Evolutionary conservation across 2,888 invertebrate species (phyloP).

Genomic region (Eilema caniola): DNA sequence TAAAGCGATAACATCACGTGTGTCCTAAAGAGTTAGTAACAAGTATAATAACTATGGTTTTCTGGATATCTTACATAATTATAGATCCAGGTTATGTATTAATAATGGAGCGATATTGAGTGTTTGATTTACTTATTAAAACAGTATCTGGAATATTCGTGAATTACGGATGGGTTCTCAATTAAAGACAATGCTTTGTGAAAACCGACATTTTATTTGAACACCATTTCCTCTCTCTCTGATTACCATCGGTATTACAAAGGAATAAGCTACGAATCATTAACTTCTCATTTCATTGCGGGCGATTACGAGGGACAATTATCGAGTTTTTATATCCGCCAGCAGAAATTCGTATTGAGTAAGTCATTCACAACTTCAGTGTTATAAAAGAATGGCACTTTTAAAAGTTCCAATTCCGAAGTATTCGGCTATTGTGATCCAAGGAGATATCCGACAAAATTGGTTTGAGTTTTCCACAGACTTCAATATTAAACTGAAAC

Average conservation of each 20-base stretch:
- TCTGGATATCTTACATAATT: neutral
- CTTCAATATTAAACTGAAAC: conserved; percentile 63
- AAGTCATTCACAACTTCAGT: conserved; percentile 32
- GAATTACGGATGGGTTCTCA: conserved; percentile 31
- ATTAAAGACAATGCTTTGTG: conserved; percentile 34
- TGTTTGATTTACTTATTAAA: conserved; percentile 1
- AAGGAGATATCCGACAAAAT: conserved; percentile 43
- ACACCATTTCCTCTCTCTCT: conserved; percentile 56
- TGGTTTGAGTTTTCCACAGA: conserved; percentile 48
- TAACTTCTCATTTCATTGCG: conserved; percentile 67
- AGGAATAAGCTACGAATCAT: conserved; percentile 71
- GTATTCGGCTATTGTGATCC: conserved; percentile 52
- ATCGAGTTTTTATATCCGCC: conserved; percentile 53
- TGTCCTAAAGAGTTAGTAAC: conserved; percentile 19
- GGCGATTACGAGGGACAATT: conserved; percentile 56
- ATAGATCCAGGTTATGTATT: neutral
- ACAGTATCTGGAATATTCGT: conserved; percentile 14
- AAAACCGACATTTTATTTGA: conserved; percentile 56
- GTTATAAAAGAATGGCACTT: conserved; percentile 38
- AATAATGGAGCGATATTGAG: neutral
- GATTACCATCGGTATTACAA: conserved; percentile 59
- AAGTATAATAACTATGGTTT: neutral
- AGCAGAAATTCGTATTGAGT: conserved; percentile 50
- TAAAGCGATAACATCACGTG: conserved; percentile 17
- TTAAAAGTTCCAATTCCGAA: conserved; percentile 33